These are phyloP conservation scores for Pseudorectes ferrugineus DNA, from an alignment of 2,113 vertebrate genomes.

Conservation along the genomic window DNA sequence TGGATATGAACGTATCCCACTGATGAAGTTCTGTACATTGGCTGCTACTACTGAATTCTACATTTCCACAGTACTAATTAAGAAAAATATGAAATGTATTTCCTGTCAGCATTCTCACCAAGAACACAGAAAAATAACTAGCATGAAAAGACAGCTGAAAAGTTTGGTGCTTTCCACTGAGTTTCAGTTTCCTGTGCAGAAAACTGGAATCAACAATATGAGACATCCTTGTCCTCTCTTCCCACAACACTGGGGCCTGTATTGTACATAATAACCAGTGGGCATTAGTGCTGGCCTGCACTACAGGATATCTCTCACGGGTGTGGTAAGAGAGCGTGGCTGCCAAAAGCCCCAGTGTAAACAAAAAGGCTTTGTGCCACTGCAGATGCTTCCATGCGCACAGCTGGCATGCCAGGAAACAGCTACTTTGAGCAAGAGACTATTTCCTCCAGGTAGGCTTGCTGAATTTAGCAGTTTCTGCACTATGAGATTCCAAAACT, in stretches of 20 bases:
- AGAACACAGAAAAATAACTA: neutral
- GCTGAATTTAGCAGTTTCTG: neutral
- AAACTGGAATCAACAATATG: neutral
- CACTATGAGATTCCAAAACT: neutral
- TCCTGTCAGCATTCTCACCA: neutral
- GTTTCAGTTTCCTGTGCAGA: slow-evolving; percentile 6
- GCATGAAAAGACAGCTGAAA: neutral
- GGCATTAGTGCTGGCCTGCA: neutral
- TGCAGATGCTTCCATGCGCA: neutral
- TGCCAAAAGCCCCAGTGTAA: neutral
- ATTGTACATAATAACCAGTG: neutral
- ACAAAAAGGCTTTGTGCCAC: neutral
- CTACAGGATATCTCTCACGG: neutral
- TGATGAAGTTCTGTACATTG: neutral
- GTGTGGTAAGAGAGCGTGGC: neutral
- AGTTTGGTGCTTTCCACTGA: slow-evolving; percentile 50
- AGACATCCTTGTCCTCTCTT: neutral
- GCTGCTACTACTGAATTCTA: neutral
- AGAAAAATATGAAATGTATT: slow-evolving; percentile 31
- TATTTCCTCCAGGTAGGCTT: neutral
- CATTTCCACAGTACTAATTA: neutral
- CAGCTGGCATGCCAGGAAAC: neutral
- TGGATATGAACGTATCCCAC: neutral
- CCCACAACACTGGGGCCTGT: neutral
- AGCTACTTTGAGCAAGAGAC: neutral